A percentile compares a stretch with the other conserved stretches of the same genome.
phyloP scores from a whole-genome alignment of 2,888 invertebrate species.

The Orgyia antiqua region DNA sequence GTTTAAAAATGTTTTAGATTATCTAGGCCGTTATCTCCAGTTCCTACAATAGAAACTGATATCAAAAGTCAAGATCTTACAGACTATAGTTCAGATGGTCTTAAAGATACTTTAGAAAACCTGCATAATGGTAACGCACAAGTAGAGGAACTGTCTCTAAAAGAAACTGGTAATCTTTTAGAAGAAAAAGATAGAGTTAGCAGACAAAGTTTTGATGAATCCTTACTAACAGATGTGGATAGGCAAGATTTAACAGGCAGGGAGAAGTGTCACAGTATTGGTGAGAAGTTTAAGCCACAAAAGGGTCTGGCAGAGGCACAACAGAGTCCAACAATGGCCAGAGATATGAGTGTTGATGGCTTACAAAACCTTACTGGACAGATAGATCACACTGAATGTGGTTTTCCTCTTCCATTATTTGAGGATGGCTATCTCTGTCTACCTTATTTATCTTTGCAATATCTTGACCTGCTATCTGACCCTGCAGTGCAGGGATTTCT shows the following conservation, averaged over 20 bases:
- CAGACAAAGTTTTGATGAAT: slow-evolving; percentile 66
- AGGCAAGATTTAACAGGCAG: slow-evolving; percentile 55
- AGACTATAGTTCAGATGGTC: slow-evolving; percentile 33
- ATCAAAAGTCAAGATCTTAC: slow-evolving; percentile 34
- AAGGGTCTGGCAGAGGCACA: slow-evolving; percentile 58
- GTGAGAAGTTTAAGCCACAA: slow-evolving; percentile 66
- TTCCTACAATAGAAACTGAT: slow-evolving; percentile 33
- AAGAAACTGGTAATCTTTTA: slow-evolving; percentile 60
- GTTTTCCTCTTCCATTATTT: slow-evolving; percentile 92
- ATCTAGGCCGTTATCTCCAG: slow-evolving; percentile 62
- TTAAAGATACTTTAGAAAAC: slow-evolving; percentile 34
- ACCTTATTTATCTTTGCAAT: slow-evolving; percentile 96
- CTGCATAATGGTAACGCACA: slow-evolving; percentile 43
- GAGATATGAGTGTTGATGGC: slow-evolving; percentile 82
- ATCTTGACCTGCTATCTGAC: slow-evolving; percentile 93
- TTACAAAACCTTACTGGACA: slow-evolving; percentile 82
- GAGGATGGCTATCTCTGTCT: slow-evolving; percentile 95
- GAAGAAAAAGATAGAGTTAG: slow-evolving; percentile 68
- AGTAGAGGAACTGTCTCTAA: slow-evolving; percentile 57
- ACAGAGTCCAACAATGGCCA: slow-evolving; percentile 78
- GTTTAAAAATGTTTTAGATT: slow-evolving; percentile 45
- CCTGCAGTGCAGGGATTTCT: slow-evolving; percentile 91
- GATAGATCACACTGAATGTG: slow-evolving; percentile 85
- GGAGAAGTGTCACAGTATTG: slow-evolving; percentile 72
- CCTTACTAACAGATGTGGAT: slow-evolving; percentile 53